These are phyloP conservation scores for Chiloscyllium punctatum DNA, from an alignment of 2,797 vertebrate species.

Conservation along the genomic window DNA sequence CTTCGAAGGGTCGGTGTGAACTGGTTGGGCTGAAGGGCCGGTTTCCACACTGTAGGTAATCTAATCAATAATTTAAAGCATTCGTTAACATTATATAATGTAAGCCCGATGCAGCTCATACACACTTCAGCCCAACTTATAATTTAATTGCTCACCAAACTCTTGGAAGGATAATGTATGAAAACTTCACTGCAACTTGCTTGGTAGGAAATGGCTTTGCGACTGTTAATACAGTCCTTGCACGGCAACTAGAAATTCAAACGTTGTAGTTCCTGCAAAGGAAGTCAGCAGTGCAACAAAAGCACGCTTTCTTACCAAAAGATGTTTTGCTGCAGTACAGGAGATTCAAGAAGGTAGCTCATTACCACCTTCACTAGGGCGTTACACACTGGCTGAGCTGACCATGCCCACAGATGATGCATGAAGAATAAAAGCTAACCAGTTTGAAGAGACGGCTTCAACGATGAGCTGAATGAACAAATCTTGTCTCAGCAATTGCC, in stretches of 20 bases:
- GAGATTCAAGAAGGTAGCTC: background rate
- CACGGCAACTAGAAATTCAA: background rate
- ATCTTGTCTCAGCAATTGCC: background rate
- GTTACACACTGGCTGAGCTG: too few species aligned
- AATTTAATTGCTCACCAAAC: background rate
- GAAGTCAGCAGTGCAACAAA: background rate
- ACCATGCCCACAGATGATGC: too few species aligned
- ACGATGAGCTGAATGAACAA: background rate
- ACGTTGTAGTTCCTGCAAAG: background rate
- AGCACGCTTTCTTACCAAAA: background rate
- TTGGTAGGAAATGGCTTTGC: background rate
- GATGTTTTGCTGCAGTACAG: background rate
- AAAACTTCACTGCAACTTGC: background rate
- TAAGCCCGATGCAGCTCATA: background rate
- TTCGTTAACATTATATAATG: background rate
- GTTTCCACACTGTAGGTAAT: too few species aligned
- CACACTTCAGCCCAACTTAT: background rate
- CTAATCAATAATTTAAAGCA: background rate
- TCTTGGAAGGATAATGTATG: background rate
- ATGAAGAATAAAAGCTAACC: background rate
- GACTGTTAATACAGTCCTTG: background rate
- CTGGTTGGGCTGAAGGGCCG: too few species aligned
- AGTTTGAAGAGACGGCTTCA: background rate
- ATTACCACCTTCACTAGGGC: too few species aligned
- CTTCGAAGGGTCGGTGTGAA: too few species aligned